Conservation (phyloP, 1,140 invertebrate genomes). For the Elymnias hypermnestra region DNA sequence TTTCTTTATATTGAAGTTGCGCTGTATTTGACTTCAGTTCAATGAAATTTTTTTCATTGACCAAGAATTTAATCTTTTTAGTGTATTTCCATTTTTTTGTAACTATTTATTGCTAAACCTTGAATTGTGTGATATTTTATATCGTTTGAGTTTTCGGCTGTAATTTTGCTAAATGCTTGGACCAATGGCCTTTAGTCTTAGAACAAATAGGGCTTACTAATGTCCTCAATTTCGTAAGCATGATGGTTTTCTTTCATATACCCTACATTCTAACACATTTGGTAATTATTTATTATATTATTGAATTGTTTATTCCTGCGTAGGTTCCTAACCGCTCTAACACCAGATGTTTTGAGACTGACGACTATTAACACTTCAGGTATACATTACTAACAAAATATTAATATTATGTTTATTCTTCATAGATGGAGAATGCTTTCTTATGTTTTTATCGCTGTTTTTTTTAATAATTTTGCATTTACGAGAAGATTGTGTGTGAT, state of each 20-base stretch:
- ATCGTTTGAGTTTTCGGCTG: constrained; percentile 45
- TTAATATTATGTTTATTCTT: constrained; percentile 28
- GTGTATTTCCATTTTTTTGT: too few relatives aligned
- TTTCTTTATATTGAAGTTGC: too few relatives aligned
- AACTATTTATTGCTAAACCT: too few relatives aligned
- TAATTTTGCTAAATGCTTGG: constrained; percentile 49
- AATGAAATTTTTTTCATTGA: too few relatives aligned
- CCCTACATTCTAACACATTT: constrained; percentile 15
- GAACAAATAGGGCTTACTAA: constrained; percentile 17
- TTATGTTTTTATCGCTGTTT: constrained; percentile 36
- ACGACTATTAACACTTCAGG: constrained; percentile 75
- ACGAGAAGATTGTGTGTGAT: constrained; percentile 4
- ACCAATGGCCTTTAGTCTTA: constrained; percentile 52
- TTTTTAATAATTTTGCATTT: constrained; percentile 23
- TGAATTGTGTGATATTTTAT: constrained; percentile 17
- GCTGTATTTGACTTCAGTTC: too few relatives aligned
- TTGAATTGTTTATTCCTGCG: constrained; percentile 37
- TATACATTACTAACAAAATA: constrained; percentile 53
- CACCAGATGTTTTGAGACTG: constrained; percentile 74
- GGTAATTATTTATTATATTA: constrained; percentile 7
- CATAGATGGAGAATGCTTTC: constrained; percentile 69
- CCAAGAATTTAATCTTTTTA: too few relatives aligned
- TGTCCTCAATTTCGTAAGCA: neutral
- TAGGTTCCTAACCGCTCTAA: constrained; percentile 76
- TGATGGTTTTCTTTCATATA: constrained; percentile 3